Percentiles rank a stretch among this genome's conserved stretches.
Evolutionary conservation across 2,888 invertebrate species (phyloP).

Genomic region (Poecilus cupreus): DNA sequence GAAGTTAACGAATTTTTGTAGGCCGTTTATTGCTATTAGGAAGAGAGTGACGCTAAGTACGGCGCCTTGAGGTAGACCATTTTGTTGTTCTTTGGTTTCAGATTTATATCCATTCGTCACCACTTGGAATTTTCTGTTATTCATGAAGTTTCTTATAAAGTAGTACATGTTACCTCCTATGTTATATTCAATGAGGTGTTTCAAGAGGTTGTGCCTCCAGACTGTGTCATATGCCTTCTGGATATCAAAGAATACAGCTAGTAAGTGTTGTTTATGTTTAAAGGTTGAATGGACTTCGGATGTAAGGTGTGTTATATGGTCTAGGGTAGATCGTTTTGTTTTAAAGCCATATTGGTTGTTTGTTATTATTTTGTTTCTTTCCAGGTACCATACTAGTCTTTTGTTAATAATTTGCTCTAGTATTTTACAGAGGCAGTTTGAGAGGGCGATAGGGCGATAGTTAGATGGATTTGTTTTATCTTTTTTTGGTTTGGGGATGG

Average conservation of each 20-base stretch:
- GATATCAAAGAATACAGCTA: neutral
- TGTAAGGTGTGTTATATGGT: neutral
- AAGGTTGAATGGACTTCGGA: slow-evolving; percentile 5
- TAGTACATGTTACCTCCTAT: neutral
- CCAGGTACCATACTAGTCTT: slow-evolving; percentile 7
- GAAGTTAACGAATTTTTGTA: neutral
- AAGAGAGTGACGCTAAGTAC: neutral
- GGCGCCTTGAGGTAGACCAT: slow-evolving; percentile 22
- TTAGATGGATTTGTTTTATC: neutral
- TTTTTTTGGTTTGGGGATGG: slow-evolving; percentile 12
- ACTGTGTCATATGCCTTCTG: neutral
- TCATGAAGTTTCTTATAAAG: slow-evolving; percentile 4
- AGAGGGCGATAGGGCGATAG: neutral
- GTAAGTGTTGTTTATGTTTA: slow-evolving; percentile 5
- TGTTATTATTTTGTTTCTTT: neutral
- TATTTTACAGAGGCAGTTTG: neutral
- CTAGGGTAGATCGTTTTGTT: neutral
- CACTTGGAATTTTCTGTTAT: neutral
- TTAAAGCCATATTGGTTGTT: neutral
- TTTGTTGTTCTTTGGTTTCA: neutral
- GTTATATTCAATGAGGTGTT: neutral
- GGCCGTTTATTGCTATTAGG: slow-evolving; percentile 2
- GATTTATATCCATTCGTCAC: neutral
- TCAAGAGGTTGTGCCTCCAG: neutral
- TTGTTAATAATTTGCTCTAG: slow-evolving; percentile 13